Percentiles rank a stretch among this genome's conserved stretches.
These are phyloP conservation scores for Macroteleia sp. DNA, from an alignment of 2,888 invertebrate species.

Conservation along the genomic window DNA sequence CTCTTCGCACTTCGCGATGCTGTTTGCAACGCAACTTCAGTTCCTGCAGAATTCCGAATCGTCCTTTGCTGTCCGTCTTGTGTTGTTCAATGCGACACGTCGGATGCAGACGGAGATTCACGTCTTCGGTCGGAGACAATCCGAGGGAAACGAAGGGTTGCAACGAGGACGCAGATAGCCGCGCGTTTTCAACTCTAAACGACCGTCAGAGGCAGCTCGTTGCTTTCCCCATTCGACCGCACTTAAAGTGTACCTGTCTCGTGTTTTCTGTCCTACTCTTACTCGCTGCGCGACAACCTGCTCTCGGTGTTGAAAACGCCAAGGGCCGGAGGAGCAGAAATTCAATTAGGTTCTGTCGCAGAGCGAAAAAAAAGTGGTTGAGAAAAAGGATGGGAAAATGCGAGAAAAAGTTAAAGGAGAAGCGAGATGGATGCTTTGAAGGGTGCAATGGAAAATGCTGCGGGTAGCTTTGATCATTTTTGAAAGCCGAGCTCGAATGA, in stretches of 20 bases:
- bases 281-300: constrained; percentile 25
- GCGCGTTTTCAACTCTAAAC: constrained; percentile 66
- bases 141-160: constrained; percentile 30
- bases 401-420: background rate
- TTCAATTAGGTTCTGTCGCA: constrained; percentile 56
- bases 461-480: constrained; percentile 31
- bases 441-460: constrained; percentile 1
- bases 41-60: constrained; percentile 40
- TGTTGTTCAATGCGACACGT: constrained; percentile 70
- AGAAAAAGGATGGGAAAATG: background rate
- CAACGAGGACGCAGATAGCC: constrained; percentile 27
- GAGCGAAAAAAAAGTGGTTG: constrained; percentile 1
- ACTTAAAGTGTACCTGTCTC: constrained; percentile 45
- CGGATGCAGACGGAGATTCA: constrained; percentile 67
- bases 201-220: constrained; percentile 72
- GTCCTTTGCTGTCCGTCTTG: constrained; percentile 67
- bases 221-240: constrained; percentile 47
- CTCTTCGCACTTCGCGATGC: constrained; percentile 39
- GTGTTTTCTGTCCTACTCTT: constrained; percentile 14
- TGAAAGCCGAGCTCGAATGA: constrained; percentile 7
- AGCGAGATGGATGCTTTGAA: constrained; percentile 1
- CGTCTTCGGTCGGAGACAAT: constrained; percentile 66
- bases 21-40: constrained; percentile 31
- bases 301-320: constrained; percentile 22
- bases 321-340: constrained; percentile 11